phyloP scores from a whole-genome alignment of 2,888 invertebrate genomes.

The Hydrotaea diabolus region DNA sequence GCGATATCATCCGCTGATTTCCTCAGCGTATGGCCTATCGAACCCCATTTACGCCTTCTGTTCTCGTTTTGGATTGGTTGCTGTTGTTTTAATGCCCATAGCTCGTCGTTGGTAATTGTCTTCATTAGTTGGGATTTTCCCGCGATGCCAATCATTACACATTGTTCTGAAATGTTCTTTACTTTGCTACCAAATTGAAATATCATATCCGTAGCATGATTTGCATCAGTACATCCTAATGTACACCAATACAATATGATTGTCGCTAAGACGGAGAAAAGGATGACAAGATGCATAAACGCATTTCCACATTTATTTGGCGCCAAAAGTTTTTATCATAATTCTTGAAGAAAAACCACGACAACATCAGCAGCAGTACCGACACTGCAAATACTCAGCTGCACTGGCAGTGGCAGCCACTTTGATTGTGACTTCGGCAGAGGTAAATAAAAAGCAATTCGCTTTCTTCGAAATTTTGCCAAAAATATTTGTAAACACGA shows the following conservation, averaged over 20 bases:
- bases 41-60: too few species aligned
- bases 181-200: too few species aligned
- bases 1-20: too few species aligned
- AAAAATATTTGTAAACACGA: constrained; percentile 59
- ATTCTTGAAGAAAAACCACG: not conserved
- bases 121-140: too few species aligned
- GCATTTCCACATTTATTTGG: constrained; percentile 55
- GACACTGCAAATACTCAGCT: not conserved
- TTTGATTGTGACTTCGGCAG: not conserved
- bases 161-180: too few species aligned
- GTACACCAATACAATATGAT: not conserved
- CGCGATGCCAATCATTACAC: too few species aligned
- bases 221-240: not conserved
- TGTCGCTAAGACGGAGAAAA: not conserved
- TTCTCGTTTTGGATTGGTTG: too few species aligned
- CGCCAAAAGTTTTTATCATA: constrained; percentile 63
- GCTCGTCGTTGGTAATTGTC: too few species aligned
- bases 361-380: constrained; percentile 24
- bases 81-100: too few species aligned
- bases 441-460: constrained; percentile 16
- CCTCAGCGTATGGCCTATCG: too few species aligned
- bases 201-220: not conserved
- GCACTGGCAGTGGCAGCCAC: not conserved
- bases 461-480: constrained; percentile 48
- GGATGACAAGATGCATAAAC: constrained; percentile 18